Evolutionary conservation across 2,888 invertebrate genomes (phyloP), one percentile per base, ranked within the genome.

Genomic region (Drosophila paracracens): DNA sequence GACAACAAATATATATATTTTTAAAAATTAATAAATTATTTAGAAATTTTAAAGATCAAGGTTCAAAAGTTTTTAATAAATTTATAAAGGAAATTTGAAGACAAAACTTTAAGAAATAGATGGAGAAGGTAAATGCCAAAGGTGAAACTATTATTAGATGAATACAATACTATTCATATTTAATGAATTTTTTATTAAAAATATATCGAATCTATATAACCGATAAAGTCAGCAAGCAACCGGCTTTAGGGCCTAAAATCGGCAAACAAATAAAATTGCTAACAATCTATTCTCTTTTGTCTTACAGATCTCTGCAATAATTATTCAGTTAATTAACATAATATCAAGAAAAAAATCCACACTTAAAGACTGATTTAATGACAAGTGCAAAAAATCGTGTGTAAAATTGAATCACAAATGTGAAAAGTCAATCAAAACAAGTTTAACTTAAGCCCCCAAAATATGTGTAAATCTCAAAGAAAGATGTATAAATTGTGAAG

Each of bases 311-410:
- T 36, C 40, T 38, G 40, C 73, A 43, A 25, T 18, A 29, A 21
- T 54, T 18, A 70, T 67, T 77, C 54, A 68, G 62, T 52, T 59
- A 27, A 38, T 50, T 16, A 33, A 53, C 31, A 16, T 2, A 46
- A 51, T 51, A 56, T 46, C 16, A 38, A 48, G 5, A 46, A 51
- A 10, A 38, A 31, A 36, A 29, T 18, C 29, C 4, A 16, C 53
- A 79, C 29, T 29, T 11, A 54, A 73, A 88, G 88, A 88, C 88
- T 84, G 84, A 84, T 63, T 70, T 52, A 52, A 63, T 60, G 59
- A 58, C 35, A 60, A 65, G 56, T 63, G 48, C 11, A 40, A 50
- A 6, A 43, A 50, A 38, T 7, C 33, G 51, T 43, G 33, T 35
- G 46, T 57, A 58, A 56, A 52, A 40, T 27, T 36, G 0, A 36